phyloP scores from a whole-genome alignment of 2,888 invertebrate genomes.

The Sclerodermus sp. region DNA sequence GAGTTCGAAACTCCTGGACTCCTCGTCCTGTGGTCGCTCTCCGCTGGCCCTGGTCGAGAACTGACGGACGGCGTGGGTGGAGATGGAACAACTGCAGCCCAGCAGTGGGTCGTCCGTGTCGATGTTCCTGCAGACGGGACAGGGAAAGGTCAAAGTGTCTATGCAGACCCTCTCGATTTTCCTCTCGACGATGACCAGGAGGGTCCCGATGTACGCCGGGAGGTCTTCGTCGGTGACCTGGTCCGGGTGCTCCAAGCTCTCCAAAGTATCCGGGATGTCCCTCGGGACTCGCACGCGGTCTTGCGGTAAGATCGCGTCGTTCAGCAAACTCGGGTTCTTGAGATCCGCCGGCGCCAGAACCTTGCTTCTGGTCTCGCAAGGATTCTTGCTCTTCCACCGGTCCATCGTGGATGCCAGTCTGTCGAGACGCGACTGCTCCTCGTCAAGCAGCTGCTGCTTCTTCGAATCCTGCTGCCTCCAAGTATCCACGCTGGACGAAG shows the following conservation, averaged over 20 bases:
- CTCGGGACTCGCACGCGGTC: neutral
- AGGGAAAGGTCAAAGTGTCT: slow-evolving; percentile 68
- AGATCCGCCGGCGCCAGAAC: slow-evolving; percentile 43
- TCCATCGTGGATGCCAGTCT: slow-evolving; percentile 39
- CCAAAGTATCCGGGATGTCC: slow-evolving; percentile 23
- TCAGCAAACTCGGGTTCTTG: slow-evolving; percentile 48
- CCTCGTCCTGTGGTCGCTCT: too few relatives aligned
- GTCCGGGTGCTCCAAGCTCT: slow-evolving; percentile 30
- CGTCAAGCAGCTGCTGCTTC: too few relatives aligned
- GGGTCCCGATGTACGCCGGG: slow-evolving; percentile 67
- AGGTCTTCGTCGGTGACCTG: slow-evolving; percentile 60
- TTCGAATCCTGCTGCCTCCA: too few relatives aligned
- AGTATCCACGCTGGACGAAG: slow-evolving; percentile 8
- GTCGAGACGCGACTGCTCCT: too few relatives aligned
- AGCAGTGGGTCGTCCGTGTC: slow-evolving; percentile 53
- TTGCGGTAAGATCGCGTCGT: slow-evolving; percentile 26
- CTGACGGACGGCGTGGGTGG: too few relatives aligned
- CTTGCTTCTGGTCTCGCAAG: slow-evolving; percentile 41
- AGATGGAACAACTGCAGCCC: slow-evolving; percentile 47
- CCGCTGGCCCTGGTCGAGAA: too few relatives aligned
- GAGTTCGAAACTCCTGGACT: slow-evolving; percentile 64
- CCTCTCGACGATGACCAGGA: slow-evolving; percentile 70
- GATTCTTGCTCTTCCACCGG: slow-evolving; percentile 37
- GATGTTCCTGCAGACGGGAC: slow-evolving; percentile 57
- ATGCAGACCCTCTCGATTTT: slow-evolving; percentile 69